Evolutionary conservation across 2,888 invertebrate species (phyloP).

Genomic region (Amblyjoppa proteus): DNA sequence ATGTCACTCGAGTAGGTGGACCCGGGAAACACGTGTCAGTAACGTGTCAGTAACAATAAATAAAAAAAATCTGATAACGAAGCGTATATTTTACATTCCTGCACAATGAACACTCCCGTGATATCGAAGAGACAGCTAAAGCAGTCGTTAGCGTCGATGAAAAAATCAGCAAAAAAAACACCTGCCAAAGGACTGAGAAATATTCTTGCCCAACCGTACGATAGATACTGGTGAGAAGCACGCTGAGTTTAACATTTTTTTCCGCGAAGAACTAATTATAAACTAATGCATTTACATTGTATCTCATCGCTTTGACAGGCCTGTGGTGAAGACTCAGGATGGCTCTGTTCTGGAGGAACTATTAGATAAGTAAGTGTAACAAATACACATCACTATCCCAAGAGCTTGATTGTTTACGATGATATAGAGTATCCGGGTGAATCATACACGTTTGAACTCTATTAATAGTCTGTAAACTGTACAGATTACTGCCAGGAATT

Average conservation of each 20-base stretch:
- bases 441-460: neutral
- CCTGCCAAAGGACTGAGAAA: slow-evolving; percentile 78
- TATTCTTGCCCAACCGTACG: slow-evolving; percentile 78
- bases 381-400: neutral
- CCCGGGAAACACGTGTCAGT: slow-evolving; percentile 10
- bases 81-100: neutral
- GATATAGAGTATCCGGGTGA: neutral
- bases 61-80: neutral
- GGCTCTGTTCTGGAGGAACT: slow-evolving; percentile 69
- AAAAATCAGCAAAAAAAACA: slow-evolving; percentile 76
- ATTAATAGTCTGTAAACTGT: slow-evolving; percentile 25
- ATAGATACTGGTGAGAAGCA: slow-evolving; percentile 75
- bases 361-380: slow-evolving; percentile 75
- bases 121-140: slow-evolving; percentile 76
- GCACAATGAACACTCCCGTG: slow-evolving; percentile 71
- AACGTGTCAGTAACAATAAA: neutral
- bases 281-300: neutral
- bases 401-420: neutral
- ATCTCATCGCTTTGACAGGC: slow-evolving; percentile 73
- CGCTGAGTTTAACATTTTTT: neutral
- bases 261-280: neutral
- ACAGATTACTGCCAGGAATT: slow-evolving; percentile 75
- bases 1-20: neutral
- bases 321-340: slow-evolving; percentile 73
- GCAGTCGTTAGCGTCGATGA: slow-evolving; percentile 66